Evolutionary conservation across 2,888 invertebrate genomes (phyloP).

Genomic region (Parnassius apollo): DNA sequence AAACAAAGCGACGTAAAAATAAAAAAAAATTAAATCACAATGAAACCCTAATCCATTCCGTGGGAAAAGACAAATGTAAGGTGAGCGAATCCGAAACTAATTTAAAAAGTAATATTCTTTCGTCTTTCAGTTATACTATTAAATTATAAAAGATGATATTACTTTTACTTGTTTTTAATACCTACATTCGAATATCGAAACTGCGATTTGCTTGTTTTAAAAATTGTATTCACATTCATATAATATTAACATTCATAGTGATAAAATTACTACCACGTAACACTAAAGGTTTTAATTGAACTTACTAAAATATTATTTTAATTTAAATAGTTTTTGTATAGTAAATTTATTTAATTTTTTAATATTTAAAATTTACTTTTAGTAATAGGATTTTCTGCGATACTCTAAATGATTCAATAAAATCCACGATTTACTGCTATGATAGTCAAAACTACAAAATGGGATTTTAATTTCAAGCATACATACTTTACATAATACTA

Average conservation of each 20-base stretch:
- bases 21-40: conserved; percentile 69
- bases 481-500: too few relatives aligned
- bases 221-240: too few relatives aligned
- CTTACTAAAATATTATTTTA: conserved; percentile 25
- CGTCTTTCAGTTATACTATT: conserved; percentile 52
- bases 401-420: too few relatives aligned
- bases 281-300: conserved; percentile 22
- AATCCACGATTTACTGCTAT: too few relatives aligned
- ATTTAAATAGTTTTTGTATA: too few relatives aligned
- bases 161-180: conserved; percentile 41
- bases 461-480: too few relatives aligned
- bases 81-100: conserved; percentile 78
- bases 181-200: conserved; percentile 34
- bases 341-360: too few relatives aligned
- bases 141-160: conserved; percentile 39
- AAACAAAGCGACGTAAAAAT: conserved; percentile 72
- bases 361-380: too few relatives aligned
- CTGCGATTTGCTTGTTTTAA: conserved; percentile 8
- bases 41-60: conserved; percentile 73
- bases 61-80: conserved; percentile 78
- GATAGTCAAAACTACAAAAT: too few relatives aligned
- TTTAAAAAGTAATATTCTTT: conserved; percentile 79
- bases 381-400: too few relatives aligned
- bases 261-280: not conserved
- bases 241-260: too few relatives aligned